A percentile compares a stretch with the other conserved stretches of the same genome.
These are phyloP conservation scores for Petrocephalus schoutedeni DNA, from an alignment of 2,797 vertebrate genomes.

Conservation along the genomic window DNA sequence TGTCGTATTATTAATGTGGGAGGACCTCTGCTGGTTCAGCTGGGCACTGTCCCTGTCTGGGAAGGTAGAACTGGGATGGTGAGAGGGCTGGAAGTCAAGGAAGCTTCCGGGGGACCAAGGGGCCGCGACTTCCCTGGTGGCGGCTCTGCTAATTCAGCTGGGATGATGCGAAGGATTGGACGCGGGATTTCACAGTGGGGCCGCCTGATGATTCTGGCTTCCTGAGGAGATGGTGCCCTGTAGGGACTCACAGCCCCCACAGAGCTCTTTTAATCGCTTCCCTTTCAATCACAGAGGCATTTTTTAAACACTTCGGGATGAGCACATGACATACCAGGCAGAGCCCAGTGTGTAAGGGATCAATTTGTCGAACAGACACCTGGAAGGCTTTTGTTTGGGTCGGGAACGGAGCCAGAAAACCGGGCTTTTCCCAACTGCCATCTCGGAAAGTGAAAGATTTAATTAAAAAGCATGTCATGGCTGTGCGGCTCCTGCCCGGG, in stretches of 20 bases:
- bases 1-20: conserved; percentile 55
- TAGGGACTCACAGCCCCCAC: conserved; percentile 47
- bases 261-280: conserved; percentile 47
- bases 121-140: neutral
- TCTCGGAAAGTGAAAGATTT: conserved; percentile 61
- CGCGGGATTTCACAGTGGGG: neutral
- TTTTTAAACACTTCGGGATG: conserved; percentile 47
- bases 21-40: conserved; percentile 62
- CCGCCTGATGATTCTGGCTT: neutral
- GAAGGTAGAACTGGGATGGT: neutral
- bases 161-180: neutral
- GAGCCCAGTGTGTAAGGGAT: conserved; percentile 46
- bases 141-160: neutral
- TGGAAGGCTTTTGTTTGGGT: conserved; percentile 16
- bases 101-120: neutral
- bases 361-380: conserved; percentile 20
- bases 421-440: conserved; percentile 53
- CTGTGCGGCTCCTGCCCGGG: conserved; percentile 57
- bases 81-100: neutral
- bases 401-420: conserved; percentile 31
- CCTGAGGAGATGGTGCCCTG: conserved; percentile 34
- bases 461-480: conserved; percentile 69
- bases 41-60: conserved; percentile 44
- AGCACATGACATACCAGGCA: conserved; percentile 37
- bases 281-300: conserved; percentile 49